Evolutionary conservation across 2,888 invertebrate species (phyloP).

Genomic region (Coenonympha glycerion): DNA sequence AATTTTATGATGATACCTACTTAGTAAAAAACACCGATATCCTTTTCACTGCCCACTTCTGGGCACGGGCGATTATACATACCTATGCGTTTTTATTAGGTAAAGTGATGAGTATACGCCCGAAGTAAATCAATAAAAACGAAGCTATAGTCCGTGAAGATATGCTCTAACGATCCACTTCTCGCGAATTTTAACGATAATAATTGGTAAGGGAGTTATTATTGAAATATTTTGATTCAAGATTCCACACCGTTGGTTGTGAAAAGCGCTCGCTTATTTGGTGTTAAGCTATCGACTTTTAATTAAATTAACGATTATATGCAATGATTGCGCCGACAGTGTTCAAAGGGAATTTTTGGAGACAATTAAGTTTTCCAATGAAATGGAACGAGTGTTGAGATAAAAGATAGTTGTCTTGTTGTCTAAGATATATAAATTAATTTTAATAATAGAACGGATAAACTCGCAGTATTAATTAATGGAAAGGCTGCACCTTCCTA

Average conservation of each 20-base stretch:
- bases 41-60: too few species aligned
- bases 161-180: not conserved
- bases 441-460: not conserved
- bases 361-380: conserved; percentile 13
- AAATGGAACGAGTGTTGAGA: not conserved
- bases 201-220: not conserved
- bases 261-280: conserved; percentile 6
- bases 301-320: conserved; percentile 13
- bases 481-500: too few species aligned
- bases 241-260: conserved; percentile 5
- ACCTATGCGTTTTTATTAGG: not conserved
- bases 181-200: not conserved
- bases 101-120: not conserved
- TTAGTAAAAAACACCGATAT: too few species aligned
- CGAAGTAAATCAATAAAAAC: not conserved
- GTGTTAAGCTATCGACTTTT: conserved; percentile 3
- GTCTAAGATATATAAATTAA: not conserved
- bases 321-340: not conserved
- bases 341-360: not conserved
- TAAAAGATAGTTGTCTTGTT: too few species aligned
- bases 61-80: not conserved
- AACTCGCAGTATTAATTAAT: not conserved
- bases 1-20: too few species aligned
- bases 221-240: conserved; percentile 1
- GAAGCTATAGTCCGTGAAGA: not conserved